Evolutionary conservation across 2,113 vertebrate species (phyloP).

Genomic region (Psettodes erumei): DNA sequence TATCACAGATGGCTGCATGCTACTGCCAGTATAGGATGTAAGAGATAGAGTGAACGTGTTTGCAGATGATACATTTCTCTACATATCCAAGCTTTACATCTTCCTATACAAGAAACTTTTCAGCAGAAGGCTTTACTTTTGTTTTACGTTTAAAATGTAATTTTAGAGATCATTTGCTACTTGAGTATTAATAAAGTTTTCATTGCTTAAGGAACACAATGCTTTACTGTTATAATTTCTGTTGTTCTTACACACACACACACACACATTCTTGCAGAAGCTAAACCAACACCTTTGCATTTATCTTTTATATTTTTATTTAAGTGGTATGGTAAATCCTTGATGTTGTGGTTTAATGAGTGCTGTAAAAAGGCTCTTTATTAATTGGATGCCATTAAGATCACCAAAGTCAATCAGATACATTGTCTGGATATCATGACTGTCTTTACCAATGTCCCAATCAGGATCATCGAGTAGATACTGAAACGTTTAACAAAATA

Average conservation of each 20-base stretch:
- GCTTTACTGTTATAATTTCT: not conserved
- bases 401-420: too few relatives aligned
- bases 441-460: too few relatives aligned
- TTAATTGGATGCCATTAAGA: too few relatives aligned
- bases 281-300: not conserved
- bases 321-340: not conserved
- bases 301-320: not conserved
- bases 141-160: slow-evolving; percentile 79
- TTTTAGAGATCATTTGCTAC: slow-evolving; percentile 80
- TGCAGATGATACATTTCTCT: slow-evolving; percentile 54
- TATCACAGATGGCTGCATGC: slow-evolving; percentile 72
- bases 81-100: slow-evolving; percentile 51
- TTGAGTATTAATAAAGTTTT: slow-evolving; percentile 81
- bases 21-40: slow-evolving; percentile 50
- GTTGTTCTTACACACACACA: not conserved
- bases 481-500: too few relatives aligned
- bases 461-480: too few relatives aligned
- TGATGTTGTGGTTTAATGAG: too few relatives aligned
- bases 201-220: slow-evolving; percentile 71
- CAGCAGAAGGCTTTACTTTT: slow-evolving; percentile 71
- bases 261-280: not conserved
- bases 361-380: too few relatives aligned
- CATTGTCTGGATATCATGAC: too few relatives aligned
- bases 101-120: slow-evolving; percentile 60
- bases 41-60: slow-evolving; percentile 49